A percentile compares a stretch with the other conserved stretches of the same genome.
These are phyloP conservation scores for Hyles vespertilio DNA, from an alignment of 1,140 invertebrate genomes.

Conservation along the genomic window DNA sequence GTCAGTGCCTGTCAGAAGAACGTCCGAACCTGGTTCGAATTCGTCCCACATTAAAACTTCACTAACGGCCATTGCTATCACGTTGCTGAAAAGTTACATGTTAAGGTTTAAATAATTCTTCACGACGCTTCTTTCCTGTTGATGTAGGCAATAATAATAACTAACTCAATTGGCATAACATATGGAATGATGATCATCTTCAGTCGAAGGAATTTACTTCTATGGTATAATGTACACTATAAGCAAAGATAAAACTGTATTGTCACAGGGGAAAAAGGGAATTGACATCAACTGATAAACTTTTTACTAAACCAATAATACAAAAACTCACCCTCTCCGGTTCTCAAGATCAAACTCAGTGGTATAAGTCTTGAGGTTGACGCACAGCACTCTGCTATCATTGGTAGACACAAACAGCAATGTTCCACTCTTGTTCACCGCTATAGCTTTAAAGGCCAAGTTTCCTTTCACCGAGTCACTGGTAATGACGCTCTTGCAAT, in stretches of 20 bases:
- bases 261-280: too few relatives aligned
- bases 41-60: constrained; percentile 49
- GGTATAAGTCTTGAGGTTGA: constrained; percentile 52
- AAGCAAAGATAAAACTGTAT: too few relatives aligned
- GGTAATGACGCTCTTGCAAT: constrained; percentile 33
- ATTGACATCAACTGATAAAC: background rate
- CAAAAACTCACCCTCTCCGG: constrained; percentile 48
- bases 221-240: too few relatives aligned
- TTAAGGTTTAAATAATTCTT: too few relatives aligned
- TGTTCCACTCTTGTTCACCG: constrained; percentile 55
- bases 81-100: constrained; percentile 39
- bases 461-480: constrained; percentile 40
- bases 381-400: constrained; percentile 52
- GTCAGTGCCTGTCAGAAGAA: constrained; percentile 54
- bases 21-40: constrained; percentile 52
- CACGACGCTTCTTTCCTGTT: too few relatives aligned
- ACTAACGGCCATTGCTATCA: constrained; percentile 54
- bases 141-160: too few relatives aligned
- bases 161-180: too few relatives aligned
- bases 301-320: background rate
- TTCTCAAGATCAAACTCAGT: constrained; percentile 56
- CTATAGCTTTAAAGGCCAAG: constrained; percentile 44
- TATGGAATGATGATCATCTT: too few relatives aligned
- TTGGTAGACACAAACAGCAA: constrained; percentile 57
- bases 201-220: too few relatives aligned